These are phyloP conservation scores for Phaonia tiefii DNA, from an alignment of 2,888 invertebrate genomes.

Conservation along the genomic window DNA sequence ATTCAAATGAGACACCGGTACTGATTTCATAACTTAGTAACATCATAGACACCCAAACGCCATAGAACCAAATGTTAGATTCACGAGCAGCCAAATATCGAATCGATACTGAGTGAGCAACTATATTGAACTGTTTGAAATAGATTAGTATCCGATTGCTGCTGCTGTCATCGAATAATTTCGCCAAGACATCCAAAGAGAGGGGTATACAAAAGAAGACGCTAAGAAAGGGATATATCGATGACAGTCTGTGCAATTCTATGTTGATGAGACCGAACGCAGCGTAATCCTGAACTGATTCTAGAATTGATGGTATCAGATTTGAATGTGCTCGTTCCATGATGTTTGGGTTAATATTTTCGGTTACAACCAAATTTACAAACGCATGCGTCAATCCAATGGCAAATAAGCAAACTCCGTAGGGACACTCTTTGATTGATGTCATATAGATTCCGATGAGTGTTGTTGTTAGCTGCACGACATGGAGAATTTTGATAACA, in stretches of 20 bases:
- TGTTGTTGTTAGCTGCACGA: constrained; percentile 14
- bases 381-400: constrained; percentile 38
- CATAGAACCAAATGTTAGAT: constrained; percentile 55
- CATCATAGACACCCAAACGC: constrained; percentile 32
- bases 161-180: constrained; percentile 2
- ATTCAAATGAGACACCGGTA: neutral
- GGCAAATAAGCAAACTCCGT: constrained; percentile 40
- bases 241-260: constrained; percentile 39
- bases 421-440: constrained; percentile 40
- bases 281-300: constrained; percentile 37
- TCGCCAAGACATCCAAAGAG: constrained; percentile 38
- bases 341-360: neutral
- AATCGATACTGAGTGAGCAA: constrained; percentile 50
- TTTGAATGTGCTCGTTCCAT: neutral
- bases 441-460: neutral
- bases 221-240: neutral
- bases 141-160: neutral
- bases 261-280: constrained; percentile 40
- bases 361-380: constrained; percentile 6
- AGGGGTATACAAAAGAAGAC: constrained; percentile 40
- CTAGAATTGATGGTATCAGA: neutral
- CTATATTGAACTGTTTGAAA: constrained; percentile 46
- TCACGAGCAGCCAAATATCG: constrained; percentile 41
- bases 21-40: constrained; percentile 24
- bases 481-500: constrained; percentile 41